A percentile compares a stretch with the other conserved stretches of the same genome.
Conservation (phyloP, 2,797 vertebrate genomes). For the Dendrocincla fuliginosa region DNA sequence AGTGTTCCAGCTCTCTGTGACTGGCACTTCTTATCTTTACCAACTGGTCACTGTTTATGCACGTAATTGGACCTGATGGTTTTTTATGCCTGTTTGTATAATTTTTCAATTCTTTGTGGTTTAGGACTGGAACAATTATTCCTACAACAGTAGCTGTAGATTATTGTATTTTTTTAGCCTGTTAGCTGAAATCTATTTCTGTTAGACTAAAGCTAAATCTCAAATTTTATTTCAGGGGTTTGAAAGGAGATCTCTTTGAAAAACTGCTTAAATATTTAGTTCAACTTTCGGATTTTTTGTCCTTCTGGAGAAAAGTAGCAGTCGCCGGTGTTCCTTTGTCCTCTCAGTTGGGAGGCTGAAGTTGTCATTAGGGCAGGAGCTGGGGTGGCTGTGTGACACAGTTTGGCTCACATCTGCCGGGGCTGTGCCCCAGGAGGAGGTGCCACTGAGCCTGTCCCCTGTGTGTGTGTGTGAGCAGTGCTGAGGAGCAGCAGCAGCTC, state of each 20-base stretch:
- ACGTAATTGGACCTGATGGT: neutral
- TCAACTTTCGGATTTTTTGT: constrained; percentile 41
- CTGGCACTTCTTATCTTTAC: neutral
- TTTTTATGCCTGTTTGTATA: neutral
- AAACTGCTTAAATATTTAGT: constrained; percentile 66
- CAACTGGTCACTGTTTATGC: neutral
- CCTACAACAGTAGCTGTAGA: neutral
- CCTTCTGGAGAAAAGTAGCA: constrained; percentile 40
- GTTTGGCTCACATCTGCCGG: constrained; percentile 81
- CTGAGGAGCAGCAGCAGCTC: too few species aligned
- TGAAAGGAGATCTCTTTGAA: constrained; percentile 59
- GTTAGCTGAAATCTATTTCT: constrained; percentile 28
- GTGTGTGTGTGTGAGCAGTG: too few species aligned
- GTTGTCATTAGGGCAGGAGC: constrained; percentile 81
- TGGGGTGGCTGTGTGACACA: neutral
- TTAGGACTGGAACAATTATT: constrained; percentile 16
- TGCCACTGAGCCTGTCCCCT: too few species aligned
- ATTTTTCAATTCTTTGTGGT: constrained; percentile 12
- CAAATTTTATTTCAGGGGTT: neutral
- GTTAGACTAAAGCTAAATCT: neutral
- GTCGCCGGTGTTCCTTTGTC: constrained; percentile 74
- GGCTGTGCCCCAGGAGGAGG: constrained; percentile 78
- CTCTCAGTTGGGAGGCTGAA: constrained; percentile 77
- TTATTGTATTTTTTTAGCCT: neutral
- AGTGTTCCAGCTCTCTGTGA: neutral